A percentile compares a stretch with the other conserved stretches of the same genome.
phyloP scores from a whole-genome alignment of 1,140 invertebrate species.

The Drosophila guanche region DNA sequence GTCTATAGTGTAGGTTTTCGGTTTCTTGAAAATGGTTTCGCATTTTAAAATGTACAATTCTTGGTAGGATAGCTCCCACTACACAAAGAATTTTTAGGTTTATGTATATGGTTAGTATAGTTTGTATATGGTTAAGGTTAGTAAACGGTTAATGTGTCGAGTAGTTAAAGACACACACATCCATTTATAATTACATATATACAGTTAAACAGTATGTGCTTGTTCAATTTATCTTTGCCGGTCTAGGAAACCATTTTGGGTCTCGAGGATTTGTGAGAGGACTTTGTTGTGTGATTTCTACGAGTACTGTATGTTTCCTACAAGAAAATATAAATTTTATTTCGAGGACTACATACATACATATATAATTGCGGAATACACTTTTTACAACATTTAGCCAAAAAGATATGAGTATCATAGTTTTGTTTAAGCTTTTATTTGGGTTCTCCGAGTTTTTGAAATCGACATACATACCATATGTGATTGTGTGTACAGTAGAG shows the following conservation, averaged over 20 bases:
- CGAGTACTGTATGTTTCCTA: conserved; percentile 38
- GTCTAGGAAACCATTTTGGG: conserved; percentile 46
- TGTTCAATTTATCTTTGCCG: conserved; percentile 27
- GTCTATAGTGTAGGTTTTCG: conserved; percentile 37
- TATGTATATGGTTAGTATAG: too few species aligned
- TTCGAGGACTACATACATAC: conserved; percentile 44
- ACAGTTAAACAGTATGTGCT: conserved; percentile 64
- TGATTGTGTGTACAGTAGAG: conserved; percentile 22
- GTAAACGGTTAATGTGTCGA: conserved; percentile 32
- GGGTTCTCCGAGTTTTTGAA: conserved; percentile 18
- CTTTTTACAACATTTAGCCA: conserved; percentile 74
- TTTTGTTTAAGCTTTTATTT: conserved; percentile 28
- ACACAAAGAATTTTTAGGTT: conserved; percentile 25
- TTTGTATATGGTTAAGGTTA: too few species aligned
- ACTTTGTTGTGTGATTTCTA: conserved; percentile 42
- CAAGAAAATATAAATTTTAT: conserved; percentile 33
- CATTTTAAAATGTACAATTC: conserved; percentile 57
- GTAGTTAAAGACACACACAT: conserved; percentile 19
- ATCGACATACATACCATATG: conserved; percentile 19
- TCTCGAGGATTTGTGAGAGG: conserved; percentile 19
- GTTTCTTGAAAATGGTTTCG: conserved; percentile 17
- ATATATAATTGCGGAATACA: conserved; percentile 40
- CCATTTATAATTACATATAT: conserved; percentile 72
- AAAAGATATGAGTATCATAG: conserved; percentile 36
- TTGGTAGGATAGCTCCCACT: conserved; percentile 8